Base-by-base conservation (phyloP, 2,888 invertebrate genomes). In the Troglohyphantes excavatus region DNA sequence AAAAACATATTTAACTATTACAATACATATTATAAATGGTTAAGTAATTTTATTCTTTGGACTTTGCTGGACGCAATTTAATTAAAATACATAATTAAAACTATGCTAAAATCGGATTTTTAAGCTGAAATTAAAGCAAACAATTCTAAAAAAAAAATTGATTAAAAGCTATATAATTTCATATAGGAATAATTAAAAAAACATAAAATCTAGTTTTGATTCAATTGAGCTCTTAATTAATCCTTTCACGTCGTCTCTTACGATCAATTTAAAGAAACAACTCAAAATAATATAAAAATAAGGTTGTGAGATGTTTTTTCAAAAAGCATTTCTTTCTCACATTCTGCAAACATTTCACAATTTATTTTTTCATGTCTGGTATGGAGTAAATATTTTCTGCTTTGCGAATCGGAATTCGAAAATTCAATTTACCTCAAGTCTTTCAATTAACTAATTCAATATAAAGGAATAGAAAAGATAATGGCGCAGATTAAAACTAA, bases 401-500 rank as follows among this genome's bases (percentile, higher is more conserved):
- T 43, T 43, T n/a, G 53, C 67, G 46, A 67, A 46, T 68, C 68
- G 72, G 59, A 61, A 70, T 82, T 70, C 82, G 23, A 61, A 82
- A 82, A 72, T 82, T 53, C 53, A 82, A 82, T 82, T 72, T 72
- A 70, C 46, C 82, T 5, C 70, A 43, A 70, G 33, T 21, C 70
- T 82, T 82, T 82, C 70, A 82, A 70, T 82, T 82, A 82, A 70
- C 72, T 82, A 82, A 72, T 82, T 82, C 72, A 26, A 70, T 70
- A 68, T 33, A 61, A 59, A 59, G 26, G 61, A 46, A 53, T 7
- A n/a, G 19, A 29, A 33, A 68, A 68, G 39, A 63, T 83, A 83
- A 83, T 73, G 72, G 73, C n/a, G 46, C 65, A 83, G 83, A 83
- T 83, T 65, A 73, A 46, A 63, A 65, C 39, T 17, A 65, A 76